Base-by-base conservation (phyloP, 2,113 vertebrate genomes). In the Choloepus hoffmanni region DNA sequence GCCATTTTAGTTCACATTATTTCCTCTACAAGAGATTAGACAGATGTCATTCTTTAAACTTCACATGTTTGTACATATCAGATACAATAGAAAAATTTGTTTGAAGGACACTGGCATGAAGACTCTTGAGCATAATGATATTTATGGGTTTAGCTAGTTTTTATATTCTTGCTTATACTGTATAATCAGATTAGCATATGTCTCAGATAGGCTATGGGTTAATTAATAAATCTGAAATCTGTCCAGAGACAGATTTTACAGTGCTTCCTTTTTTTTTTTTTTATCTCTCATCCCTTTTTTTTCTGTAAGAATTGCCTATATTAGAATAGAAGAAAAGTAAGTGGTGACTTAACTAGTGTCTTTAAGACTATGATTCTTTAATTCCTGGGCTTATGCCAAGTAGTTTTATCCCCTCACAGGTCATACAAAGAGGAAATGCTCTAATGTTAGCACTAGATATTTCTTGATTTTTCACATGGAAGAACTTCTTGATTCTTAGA, bases 321-420 rank as follows among this genome's bases (percentile, higher is more conserved):
- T 82, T 84, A 81, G 3, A 60, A 67, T 72, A 36, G 60, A 74
- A 55, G 43, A 62, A 82, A 30, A 67, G 13, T 67, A 95, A 68
- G 15, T 24, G 8, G 2, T 79, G 30, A 63, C 58, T 87, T 87
- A 67, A 53, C 58, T 58, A 88, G 48, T 16, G 16, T 76, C 50
- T 90, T 89, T n/a, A 95, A 43, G 50, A 91, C 36, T 40, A 45
- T 45, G 48, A 62, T 48, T 43, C 40, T 89, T 95, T 77, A 65
- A 77, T 53, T 79, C 82, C 26, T 48, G 81, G 48, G 48, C n/a
- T 85, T 79, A 60, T 89, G 58, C 8, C 68, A 40, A 92, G n/a
- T 68, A 88, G 53, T 85, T 68, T 90, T 81, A 92, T 72, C 81
- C 33, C 16, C 12, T 76, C 26, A 53, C 33, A 81, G 45, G 5